phyloP scores from a whole-genome alignment of 2,113 vertebrate genomes.

The Daubentonia madagascariensis region DNA sequence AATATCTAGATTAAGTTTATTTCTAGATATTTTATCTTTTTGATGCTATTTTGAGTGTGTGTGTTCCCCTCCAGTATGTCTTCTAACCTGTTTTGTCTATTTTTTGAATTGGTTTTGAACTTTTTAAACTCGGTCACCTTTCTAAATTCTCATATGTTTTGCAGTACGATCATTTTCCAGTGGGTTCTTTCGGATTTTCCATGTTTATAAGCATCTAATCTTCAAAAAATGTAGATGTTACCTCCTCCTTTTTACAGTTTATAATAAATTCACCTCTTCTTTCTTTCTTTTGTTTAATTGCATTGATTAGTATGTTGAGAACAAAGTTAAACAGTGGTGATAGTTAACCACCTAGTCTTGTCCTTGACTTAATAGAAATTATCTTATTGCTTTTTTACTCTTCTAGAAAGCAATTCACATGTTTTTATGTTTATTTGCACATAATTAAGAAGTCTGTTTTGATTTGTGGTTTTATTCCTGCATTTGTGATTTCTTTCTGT shows the following conservation, averaged over 20 bases:
- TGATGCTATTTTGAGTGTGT: not conserved
- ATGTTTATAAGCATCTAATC: not conserved
- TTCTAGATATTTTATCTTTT: not conserved
- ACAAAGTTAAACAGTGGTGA: not conserved
- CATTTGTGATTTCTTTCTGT: not conserved
- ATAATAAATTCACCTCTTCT: not conserved
- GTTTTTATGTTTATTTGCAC: constrained; percentile 18
- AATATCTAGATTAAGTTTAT: not conserved
- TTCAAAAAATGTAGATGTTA: not conserved
- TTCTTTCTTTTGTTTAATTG: not conserved
- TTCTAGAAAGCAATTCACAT: not conserved
- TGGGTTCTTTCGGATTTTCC: not conserved
- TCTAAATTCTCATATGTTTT: not conserved
- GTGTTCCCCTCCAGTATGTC: not conserved
- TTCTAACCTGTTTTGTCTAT: not conserved
- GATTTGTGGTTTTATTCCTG: not conserved
- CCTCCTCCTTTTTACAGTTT: not conserved
- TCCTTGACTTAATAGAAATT: not conserved
- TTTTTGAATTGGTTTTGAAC: not conserved
- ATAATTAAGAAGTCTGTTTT: not conserved
- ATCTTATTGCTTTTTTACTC: not conserved
- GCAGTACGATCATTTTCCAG: not conserved
- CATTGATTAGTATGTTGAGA: not conserved
- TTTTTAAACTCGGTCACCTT: not conserved
- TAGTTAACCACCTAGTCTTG: not conserved